A percentile compares a stretch with the other conserved stretches of the same genome.
These are phyloP conservation scores for Lucifuga dentata DNA, from an alignment of 2,113 vertebrate genomes.

Conservation along the genomic window DNA sequence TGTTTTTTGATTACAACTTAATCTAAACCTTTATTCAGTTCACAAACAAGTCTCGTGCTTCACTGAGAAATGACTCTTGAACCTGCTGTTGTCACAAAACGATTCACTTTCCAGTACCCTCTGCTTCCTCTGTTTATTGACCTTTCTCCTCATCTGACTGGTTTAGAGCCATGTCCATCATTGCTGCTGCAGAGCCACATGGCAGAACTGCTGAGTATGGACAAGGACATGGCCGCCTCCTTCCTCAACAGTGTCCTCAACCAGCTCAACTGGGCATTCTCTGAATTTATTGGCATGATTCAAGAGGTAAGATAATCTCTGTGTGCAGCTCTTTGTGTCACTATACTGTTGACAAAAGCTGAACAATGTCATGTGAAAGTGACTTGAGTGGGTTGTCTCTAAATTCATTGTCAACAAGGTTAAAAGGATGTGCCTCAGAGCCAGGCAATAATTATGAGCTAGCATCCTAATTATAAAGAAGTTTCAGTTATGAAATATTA, in stretches of 20 bases:
- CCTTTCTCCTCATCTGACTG: constrained; percentile 47
- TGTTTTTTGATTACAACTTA: no score
- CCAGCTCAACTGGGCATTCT: constrained; percentile 99
- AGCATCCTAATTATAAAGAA: no score
- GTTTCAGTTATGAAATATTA: no score
- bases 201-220: constrained; percentile 90
- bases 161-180: constrained; percentile 95
- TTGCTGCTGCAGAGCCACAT: constrained; percentile 95
- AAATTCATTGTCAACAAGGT: not conserved
- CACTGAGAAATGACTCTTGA: no score
- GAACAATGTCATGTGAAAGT: not conserved
- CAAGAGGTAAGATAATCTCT: constrained; percentile 89
- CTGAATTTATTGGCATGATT: constrained; percentile 99
- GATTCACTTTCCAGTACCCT: not conserved
- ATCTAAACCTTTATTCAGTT: no score
- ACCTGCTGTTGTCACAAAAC: not conserved
- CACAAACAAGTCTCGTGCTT: not conserved
- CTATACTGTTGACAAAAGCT: not conserved
- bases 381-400: not conserved
- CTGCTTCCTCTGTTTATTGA: constrained; percentile 10
- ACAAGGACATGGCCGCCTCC: constrained; percentile 93
- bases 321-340: not conserved
- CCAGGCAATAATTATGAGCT: not conserved
- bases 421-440: not conserved
- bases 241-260: constrained; percentile 99